Evolutionary conservation across 2,113 vertebrate species (phyloP).

Genomic region (Anarhynchus alexandrinus): DNA sequence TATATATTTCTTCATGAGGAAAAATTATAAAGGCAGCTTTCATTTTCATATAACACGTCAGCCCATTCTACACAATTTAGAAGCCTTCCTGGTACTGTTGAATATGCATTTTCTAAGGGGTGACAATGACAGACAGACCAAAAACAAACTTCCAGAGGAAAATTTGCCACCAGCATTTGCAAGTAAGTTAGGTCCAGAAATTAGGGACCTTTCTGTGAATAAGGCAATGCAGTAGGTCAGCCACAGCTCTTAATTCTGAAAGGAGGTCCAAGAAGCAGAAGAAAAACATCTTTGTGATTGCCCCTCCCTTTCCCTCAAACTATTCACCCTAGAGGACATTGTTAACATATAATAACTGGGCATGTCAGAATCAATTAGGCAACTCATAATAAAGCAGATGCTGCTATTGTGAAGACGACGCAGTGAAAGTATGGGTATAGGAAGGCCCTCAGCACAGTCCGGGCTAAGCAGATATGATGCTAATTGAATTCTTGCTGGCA

Average conservation of each 20-base stretch:
- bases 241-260: not conserved
- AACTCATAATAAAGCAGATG: conserved; percentile 80
- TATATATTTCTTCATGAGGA: not conserved
- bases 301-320: not conserved
- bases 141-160: not conserved
- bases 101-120: rapidly evolving
- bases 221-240: not conserved
- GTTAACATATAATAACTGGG: conserved; percentile 16
- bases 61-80: rapidly evolving
- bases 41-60: rapidly evolving
- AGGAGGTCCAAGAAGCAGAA: not conserved
- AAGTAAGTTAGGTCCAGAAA: not conserved
- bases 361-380: conserved; percentile 83
- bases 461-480: conserved; percentile 68
- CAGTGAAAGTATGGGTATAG: conserved; percentile 22
- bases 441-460: conserved; percentile 32
- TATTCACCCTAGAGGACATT: not conserved
- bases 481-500: conserved; percentile 83
- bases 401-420: conserved; percentile 43
- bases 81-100: not conserved
- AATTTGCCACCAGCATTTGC: not conserved
- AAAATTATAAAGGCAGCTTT: rapidly evolving
- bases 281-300: not conserved
- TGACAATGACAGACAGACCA: too few relatives aligned
- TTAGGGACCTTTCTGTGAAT: not conserved